Conservation (phyloP, 2,888 invertebrate species). For the Furcula furcula region DNA sequence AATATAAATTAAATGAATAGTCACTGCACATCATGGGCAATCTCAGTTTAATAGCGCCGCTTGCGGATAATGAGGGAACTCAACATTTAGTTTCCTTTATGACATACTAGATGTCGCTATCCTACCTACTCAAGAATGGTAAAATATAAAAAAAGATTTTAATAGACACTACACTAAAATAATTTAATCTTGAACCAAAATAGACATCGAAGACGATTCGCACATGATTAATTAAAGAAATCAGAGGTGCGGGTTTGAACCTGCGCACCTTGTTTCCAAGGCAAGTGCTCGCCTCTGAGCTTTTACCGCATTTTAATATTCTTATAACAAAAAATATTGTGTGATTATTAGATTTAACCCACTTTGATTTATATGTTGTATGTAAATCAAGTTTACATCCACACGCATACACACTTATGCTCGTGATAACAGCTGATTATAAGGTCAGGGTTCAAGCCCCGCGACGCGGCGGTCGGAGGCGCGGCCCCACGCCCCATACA, state of each 20-base stretch:
- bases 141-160: too few relatives aligned
- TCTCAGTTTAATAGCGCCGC: background rate
- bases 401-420: conserved; percentile 12
- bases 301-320: too few relatives aligned
- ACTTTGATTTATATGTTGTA: conserved; percentile 1
- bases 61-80: background rate
- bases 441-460: background rate
- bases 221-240: too few relatives aligned
- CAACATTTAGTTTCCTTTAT: background rate
- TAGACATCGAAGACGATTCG: too few relatives aligned
- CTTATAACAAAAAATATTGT: background rate
- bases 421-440: background rate
- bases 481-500: conserved; percentile 1
- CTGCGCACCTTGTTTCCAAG: too few relatives aligned
- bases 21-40: too few relatives aligned
- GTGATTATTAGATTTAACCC: conserved; percentile 2
- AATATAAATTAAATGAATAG: too few relatives aligned
- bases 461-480: background rate
- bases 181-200: too few relatives aligned
- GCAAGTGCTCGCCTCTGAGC: too few relatives aligned
- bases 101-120: background rate
- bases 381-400: background rate
- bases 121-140: too few relatives aligned
- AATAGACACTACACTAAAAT: too few relatives aligned
- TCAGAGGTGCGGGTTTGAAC: too few relatives aligned